Evolutionary conservation across 2,113 vertebrate genomes (phyloP), one percentile per base, ranked within the genome.

Genomic region (Thymallus thymallus): DNA sequence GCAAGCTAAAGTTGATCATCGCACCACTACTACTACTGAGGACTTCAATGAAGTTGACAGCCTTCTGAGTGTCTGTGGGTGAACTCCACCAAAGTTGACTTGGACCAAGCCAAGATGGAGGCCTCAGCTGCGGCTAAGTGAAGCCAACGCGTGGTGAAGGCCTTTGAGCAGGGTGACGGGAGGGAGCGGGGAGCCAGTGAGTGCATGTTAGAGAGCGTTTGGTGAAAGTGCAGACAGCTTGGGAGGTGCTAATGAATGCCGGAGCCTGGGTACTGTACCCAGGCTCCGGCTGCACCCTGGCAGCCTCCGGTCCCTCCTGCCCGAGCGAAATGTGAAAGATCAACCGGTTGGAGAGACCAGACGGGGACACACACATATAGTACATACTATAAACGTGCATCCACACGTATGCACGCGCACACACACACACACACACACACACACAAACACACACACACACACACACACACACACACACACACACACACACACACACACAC

Each of bases 211-310:
- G 89, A 64, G 84, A 89, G 86, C 88, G 88, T 84, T 90, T 88
- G 87, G 88, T 90, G 89, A 90, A 91, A 91, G 89, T 90, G 89
- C 88, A 91, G 89, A 93, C 90, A 91, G 91, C 91, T 92, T 89
- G 92, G 90, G 89, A 92, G 88, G 90, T 91, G 93, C 89, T 93
- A 94, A 93, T 94, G 91, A 93, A 92, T 91, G 90, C 90, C 81
- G 91, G 89, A 92, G 14, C 48, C n/a, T n/a, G n/a, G n/a, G 48
- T 51, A 90, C 87, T 84, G 86, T 89, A 89, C 86, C 84, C 88
- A 87, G 89, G 84, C 89, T 90, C 85, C 83, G 89, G 88, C 88
- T 84, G 83, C 88, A 90, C 88, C 83, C 91, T 91, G 88, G 88
- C 90, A 89, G 88, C 89, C 89, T 87, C 90, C 88, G 90, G 89